Conservation (phyloP, 2,888 invertebrate species). For the Drosophila quasianomalipes region DNA sequence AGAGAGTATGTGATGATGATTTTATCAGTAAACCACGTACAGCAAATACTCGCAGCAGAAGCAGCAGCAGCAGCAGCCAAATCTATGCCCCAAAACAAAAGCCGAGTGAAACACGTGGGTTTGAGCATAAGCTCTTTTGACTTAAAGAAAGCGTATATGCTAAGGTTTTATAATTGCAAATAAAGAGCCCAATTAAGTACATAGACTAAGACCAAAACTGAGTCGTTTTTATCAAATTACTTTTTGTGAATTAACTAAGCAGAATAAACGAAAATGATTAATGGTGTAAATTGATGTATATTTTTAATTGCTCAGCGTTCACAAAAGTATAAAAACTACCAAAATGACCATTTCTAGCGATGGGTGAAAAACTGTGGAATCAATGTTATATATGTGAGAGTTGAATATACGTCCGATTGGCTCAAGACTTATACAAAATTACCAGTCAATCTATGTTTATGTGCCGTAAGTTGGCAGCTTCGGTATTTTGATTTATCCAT, state of each 20-base stretch:
- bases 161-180: neutral
- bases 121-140: constrained; percentile 4
- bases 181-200: neutral
- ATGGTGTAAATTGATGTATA: neutral
- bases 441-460: neutral
- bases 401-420: neutral
- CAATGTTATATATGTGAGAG: neutral
- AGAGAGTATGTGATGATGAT: constrained; percentile 32
- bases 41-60: constrained; percentile 37
- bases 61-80: constrained; percentile 48
- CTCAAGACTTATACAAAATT: neutral
- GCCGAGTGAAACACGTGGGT: constrained; percentile 22
- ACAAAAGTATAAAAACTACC: neutral
- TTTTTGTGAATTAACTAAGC: neutral
- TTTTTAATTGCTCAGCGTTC: neutral
- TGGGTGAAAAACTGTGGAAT: neutral
- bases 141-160: neutral
- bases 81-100: constrained; percentile 45
- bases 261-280: neutral
- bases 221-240: neutral
- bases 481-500: neutral
- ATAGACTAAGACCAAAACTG: neutral
- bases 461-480: neutral
- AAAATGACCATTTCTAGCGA: neutral
- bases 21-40: constrained; percentile 69